Evolutionary conservation across 2,113 vertebrate species (phyloP), one percentile per base, ranked within the genome.

Genomic region (Meleagris gallopavo): DNA sequence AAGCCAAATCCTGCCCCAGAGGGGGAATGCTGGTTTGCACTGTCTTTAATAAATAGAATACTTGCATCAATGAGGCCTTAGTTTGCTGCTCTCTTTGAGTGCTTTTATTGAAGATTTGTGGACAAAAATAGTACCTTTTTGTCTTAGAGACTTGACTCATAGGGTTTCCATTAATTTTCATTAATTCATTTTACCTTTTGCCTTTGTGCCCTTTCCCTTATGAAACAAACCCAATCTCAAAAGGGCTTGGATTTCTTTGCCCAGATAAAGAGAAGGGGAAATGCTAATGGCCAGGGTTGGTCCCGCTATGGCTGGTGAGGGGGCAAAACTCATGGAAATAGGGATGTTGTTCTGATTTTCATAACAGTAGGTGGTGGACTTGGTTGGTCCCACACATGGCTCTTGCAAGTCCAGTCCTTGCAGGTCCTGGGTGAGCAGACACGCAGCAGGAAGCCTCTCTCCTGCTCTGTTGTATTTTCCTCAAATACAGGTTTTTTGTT

Each of bases 201-300:
- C 34, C 38, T 60, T 64, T 8, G 9, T 36, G 54, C 25, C 36
- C 24, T 60, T 41, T 41, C 40, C 10, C 25, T 24, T 65, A 25
- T 48, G 48, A 41, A 74, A 43, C 29, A 41, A 45, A 69, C 1
- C 0, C 25, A 24, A n/a, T 10, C 45, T 64, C 3, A 0, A 0
- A 21, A 27, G 69, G 77, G 32, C 41, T 0, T 2, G 41, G 10
- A 10, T 45, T 50, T 46, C 58, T 79, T 3, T 9, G 20, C n/a
- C 77, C 55, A 0, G 1, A 32, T 1, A 4, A 30, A 36, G 30
- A 0, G 0, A 41, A 32, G 17, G 40, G 24, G 72, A 70, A 45
- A 32, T 41, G 40, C 12, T 66, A 21, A 45, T 30, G 41, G 64
- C 40, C 40, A 43, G 64, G 19, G 29, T 32, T 43, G 19, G 40